Base-by-base conservation (phyloP, 1,140 invertebrate species). In the Charaxes varanes region DNA sequence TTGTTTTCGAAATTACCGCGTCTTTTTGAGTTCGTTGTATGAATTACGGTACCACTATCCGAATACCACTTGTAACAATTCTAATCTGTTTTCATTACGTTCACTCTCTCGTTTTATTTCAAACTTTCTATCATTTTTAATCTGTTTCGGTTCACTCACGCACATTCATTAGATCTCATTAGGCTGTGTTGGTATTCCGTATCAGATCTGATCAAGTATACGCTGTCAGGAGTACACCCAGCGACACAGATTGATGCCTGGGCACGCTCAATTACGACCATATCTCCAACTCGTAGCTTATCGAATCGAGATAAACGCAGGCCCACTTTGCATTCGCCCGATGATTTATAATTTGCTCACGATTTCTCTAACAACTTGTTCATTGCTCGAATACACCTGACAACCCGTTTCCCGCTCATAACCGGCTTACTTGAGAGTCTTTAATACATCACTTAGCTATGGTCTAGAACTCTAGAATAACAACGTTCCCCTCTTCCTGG, bases 151-250 rank as follows among this genome's bases (percentile, higher is more conserved):
- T 52, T 51, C 23, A 42, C 18, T 41, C 26, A 50, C 40, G 40
- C 18, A 33, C 49, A 51, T 59, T 61, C 49, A 63, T 65, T 69
- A 67, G 35, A 41, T 36, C 41, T 60, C 53, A 60, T 59, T 55
- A 63, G 43, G 28, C 44, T 57, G 59, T 55, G 53, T 56, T 42
- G 59, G 57, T 65, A 62, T 63, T 66, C 44, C 37, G 53, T 53
- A 58, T 47, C 41, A 51, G 53, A 58, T 63, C 47, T 55, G 59
- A 64, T 59, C 46, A 52, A 30, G 42, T 41, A 61, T 66, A 61
- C 58, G 62, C 62, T 73, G 50, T 65, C 43, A 67, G 62, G 68
- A 69, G 70, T 57, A 65, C 67, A 72, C 50, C 58, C 48, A 50
- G 42, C 51, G 57, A 58, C 65, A 50, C 52, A 62, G 62, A 70